Evolutionary conservation across 2,888 invertebrate species (phyloP), one percentile per base, ranked within the genome.

Genomic region (Spialia ferax): DNA sequence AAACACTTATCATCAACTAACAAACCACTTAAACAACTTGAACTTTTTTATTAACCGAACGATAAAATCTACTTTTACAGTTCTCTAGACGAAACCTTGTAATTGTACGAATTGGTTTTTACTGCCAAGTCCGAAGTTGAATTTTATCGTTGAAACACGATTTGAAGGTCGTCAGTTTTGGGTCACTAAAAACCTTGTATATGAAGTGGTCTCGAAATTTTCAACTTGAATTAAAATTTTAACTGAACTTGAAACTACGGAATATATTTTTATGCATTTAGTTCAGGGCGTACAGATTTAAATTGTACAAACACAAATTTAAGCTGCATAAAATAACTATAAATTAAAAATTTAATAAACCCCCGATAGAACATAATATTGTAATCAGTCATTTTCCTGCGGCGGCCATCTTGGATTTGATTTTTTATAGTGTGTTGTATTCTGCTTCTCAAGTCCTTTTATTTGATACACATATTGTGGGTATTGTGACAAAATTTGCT

Each of bases 41-140:
- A 42, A 66, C 52, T 60, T 66, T 65, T 66, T 57, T 57, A 56
- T 57, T 52, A 48, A 10, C 20, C 59, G 5, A 42, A 60, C 66
- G 54, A 59, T 66, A 59, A 59, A 57, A 64, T 59, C 63, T 32
- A 55, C 45, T 60, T 54, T 54, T 42, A 66, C 54, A 29, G 66
- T 60, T 54, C 42, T 52, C 60, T 38, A 54, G 59, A 54, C 60
- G 59, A 66, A 64, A 56, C 63, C 42, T 60, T 60, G 42, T 66
- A 66, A 66, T 66, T 60, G 60, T 60, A 54, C 54, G 42, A 66
- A 66, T 54, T 66, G 65, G 48, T 59, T 66, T 66, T 66, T 66
- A 66, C 66, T 66, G 66, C 66, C 66, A 66, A 66, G 38, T 66
- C 60, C 60, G 29, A 54, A 66, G 52, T 60, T 11, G 54, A 48